A percentile compares a stretch with the other conserved stretches of the same genome.
These are phyloP conservation scores for Brenthis ino DNA, from an alignment of 2,888 invertebrate species.

Conservation along the genomic window DNA sequence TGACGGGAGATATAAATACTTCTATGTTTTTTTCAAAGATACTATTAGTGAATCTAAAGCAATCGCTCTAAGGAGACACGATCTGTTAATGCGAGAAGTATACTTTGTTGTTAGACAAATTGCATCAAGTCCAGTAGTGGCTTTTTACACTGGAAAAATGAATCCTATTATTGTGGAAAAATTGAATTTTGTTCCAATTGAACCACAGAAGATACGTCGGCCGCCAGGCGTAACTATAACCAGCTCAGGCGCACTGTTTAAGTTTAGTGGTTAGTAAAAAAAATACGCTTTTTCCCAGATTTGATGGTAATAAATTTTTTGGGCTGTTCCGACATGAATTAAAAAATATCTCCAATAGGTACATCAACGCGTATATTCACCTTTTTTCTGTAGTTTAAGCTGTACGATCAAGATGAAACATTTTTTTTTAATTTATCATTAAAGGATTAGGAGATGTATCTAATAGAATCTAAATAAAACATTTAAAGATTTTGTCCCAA, in stretches of 20 bases:
- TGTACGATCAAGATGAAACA: background rate
- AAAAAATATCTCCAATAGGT: no score
- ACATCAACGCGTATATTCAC: no score
- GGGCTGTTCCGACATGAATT: no score
- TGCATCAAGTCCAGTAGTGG: slow-evolving; percentile 51
- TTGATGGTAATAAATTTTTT: no score
- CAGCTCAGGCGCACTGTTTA: slow-evolving; percentile 54
- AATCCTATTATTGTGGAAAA: slow-evolving; percentile 52
- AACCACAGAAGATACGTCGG: slow-evolving; percentile 27
- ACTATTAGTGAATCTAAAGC: slow-evolving; percentile 46
- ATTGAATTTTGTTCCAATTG: slow-evolving; percentile 38
- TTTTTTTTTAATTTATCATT: no score
- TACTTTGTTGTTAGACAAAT: slow-evolving; percentile 45
- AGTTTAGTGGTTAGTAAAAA: slow-evolving; percentile 53
- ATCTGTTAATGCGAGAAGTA: slow-evolving; percentile 55
- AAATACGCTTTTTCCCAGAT: background rate
- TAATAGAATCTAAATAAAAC: no score
- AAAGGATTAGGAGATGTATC: no score
- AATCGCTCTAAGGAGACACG: slow-evolving; percentile 54
- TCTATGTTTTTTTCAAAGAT: slow-evolving; percentile 61
- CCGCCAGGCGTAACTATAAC: slow-evolving; percentile 48
- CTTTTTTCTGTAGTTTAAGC: background rate
- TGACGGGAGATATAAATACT: slow-evolving; percentile 48
- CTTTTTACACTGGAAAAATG: slow-evolving; percentile 62
- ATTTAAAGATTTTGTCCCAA: no score